phyloP scores from a whole-genome alignment of 2,113 vertebrate species.

The Labeo rohita region DNA sequence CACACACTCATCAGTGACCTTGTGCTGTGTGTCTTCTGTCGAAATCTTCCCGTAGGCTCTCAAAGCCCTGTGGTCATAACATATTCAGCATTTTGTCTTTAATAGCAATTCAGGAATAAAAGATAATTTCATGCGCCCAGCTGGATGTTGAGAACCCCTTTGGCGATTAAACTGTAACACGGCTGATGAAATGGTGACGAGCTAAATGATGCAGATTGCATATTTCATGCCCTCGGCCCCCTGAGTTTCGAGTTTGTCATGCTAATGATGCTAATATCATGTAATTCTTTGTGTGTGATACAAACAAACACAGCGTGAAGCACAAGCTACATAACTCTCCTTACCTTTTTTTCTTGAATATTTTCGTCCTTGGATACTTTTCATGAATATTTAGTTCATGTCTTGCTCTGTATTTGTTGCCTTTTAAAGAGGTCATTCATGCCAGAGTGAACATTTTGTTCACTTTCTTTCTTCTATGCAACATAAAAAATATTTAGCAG shows the following conservation, averaged over 20 bases:
- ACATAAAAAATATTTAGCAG: too few species aligned
- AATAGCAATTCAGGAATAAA: slow-evolving; percentile 6
- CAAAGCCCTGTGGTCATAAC: not conserved
- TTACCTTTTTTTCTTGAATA: not conserved
- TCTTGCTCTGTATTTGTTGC: not conserved
- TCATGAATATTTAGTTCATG: too few species aligned
- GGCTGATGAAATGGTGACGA: not conserved
- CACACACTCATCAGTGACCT: not conserved
- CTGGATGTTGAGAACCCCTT: slow-evolving; percentile 24
- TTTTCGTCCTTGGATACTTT: too few species aligned
- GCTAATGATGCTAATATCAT: slow-evolving; percentile 31
- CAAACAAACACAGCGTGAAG: slow-evolving; percentile 24
- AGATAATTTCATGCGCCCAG: slow-evolving; percentile 8
- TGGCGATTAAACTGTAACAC: slow-evolving; percentile 1
- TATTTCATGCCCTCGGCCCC: slow-evolving; percentile 24
- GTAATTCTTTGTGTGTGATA: not conserved
- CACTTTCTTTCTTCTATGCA: too few species aligned
- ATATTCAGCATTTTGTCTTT: not conserved
- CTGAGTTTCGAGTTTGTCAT: slow-evolving; percentile 23
- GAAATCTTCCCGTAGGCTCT: not conserved
- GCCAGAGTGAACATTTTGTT: not conserved
- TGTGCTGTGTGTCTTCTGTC: not conserved
- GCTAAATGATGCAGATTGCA: slow-evolving; percentile 22
- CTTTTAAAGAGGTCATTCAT: not conserved
- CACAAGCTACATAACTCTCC: not conserved